A percentile compares a stretch with the other conserved stretches of the same genome.
These are phyloP conservation scores for Threskiornis aethiopicus DNA, from an alignment of 2,797 vertebrate genomes.

Conservation along the genomic window DNA sequence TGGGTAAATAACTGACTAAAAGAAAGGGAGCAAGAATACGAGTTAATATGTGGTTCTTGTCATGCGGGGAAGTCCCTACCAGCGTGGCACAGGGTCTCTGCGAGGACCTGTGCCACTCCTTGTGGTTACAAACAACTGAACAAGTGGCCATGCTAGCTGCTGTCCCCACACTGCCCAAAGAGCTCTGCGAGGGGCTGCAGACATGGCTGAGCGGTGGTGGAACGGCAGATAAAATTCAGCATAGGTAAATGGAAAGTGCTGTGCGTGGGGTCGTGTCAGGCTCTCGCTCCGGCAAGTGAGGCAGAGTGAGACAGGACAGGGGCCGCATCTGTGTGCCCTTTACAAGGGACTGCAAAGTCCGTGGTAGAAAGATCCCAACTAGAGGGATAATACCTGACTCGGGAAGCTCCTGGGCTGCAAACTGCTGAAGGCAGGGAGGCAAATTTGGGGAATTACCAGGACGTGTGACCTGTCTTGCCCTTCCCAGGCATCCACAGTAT, in stretches of 20 bases:
- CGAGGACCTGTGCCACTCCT: rapidly evolving
- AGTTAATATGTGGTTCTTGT: background rate
- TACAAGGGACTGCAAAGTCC: background rate
- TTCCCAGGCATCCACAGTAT: rapidly evolving
- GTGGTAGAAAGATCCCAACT: background rate
- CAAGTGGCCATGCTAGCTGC: rapidly evolving
- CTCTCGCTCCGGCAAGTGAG: background rate
- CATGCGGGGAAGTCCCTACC: rapidly evolving
- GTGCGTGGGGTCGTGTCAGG: rapidly evolving
- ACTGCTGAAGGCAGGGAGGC: background rate
- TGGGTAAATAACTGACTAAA: background rate
- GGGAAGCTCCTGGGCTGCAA: background rate
- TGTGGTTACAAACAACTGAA: background rate
- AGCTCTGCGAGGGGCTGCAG: background rate
- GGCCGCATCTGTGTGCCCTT: background rate
- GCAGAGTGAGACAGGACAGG: background rate
- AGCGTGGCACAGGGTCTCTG: rapidly evolving
- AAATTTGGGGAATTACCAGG: background rate
- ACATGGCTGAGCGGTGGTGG: rapidly evolving
- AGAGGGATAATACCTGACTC: background rate
- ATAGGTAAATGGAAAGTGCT: rapidly evolving
- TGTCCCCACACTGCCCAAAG: background rate
- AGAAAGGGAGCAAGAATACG: background rate
- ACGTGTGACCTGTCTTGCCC: background rate
- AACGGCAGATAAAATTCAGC: background rate